Conservation (phyloP, 2,113 vertebrate genomes). For the Dolichotis patagonum region DNA sequence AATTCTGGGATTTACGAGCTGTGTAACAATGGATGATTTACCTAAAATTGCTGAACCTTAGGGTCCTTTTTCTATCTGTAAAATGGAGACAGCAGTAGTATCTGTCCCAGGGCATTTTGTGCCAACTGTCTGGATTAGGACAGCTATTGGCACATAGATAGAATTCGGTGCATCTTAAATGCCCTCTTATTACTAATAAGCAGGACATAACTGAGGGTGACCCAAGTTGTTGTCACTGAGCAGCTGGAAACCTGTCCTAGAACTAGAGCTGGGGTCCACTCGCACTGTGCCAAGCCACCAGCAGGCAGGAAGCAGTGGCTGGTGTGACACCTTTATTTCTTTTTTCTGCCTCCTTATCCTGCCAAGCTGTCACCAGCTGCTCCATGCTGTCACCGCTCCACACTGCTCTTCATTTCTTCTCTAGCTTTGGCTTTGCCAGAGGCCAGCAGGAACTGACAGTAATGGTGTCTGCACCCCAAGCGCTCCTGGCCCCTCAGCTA, state of each 20-base stretch:
- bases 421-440: background rate
- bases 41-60: background rate
- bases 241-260: background rate
- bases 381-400: too few species aligned
- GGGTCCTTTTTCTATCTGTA: background rate
- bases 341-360: background rate
- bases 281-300: too few species aligned
- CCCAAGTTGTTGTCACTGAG: too few species aligned
- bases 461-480: background rate
- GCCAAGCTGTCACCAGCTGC: too few species aligned
- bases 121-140: background rate
- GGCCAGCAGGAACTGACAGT: background rate
- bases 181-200: background rate
- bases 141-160: background rate
- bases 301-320: background rate
- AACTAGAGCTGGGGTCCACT: background rate
- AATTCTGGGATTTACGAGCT: background rate
- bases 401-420: background rate
- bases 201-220: fast-evolving
- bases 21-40: background rate
- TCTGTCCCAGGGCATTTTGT: background rate
- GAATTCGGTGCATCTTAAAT: background rate
- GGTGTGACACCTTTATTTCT: background rate
- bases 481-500: fast-evolving
- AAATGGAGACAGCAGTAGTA: background rate